These are phyloP conservation scores for Zosterops pallidus DNA, from an alignment of 2,113 vertebrate species.

Conservation along the genomic window DNA sequence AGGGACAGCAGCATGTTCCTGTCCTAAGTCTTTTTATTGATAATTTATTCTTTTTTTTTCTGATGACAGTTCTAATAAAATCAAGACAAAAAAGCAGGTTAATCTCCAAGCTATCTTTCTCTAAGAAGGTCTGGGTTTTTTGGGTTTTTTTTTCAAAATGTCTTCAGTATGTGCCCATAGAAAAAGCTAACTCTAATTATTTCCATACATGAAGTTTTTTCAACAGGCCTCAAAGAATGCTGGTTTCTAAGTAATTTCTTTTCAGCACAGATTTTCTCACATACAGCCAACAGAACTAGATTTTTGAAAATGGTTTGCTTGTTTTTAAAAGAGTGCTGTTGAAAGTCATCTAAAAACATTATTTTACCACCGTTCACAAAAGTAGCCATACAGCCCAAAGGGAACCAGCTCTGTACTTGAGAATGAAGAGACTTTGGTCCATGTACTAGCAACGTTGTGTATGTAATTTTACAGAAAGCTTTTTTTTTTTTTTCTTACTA, in stretches of 20 bases:
- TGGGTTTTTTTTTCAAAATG: not conserved
- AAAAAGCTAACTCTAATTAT: not conserved
- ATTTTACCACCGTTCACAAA: not conserved
- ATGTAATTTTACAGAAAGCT: not conserved
- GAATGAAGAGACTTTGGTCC: not conserved
- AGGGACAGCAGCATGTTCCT: not conserved
- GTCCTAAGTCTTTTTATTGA: not conserved
- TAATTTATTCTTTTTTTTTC: not conserved
- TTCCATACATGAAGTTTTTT: not conserved
- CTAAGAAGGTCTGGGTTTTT: not conserved
- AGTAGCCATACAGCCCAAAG: not conserved
- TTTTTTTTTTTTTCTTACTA: not conserved
- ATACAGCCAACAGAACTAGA: not conserved
- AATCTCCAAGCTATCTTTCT: not conserved
- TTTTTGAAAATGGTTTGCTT: rapidly evolving
- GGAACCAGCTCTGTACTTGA: not conserved
- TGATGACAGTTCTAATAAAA: not conserved
- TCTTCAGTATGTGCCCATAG: not conserved
- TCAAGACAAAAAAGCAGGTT: not conserved
- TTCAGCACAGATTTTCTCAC: not conserved
- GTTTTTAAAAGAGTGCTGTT: not conserved
- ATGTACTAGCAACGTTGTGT: not conserved
- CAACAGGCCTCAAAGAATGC: not conserved
- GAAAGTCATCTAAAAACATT: not conserved
- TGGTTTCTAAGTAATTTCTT: not conserved